Evolutionary conservation across 2,797 vertebrate species (phyloP), one percentile per base, ranked within the genome.

Genomic region (Lacerta agilis): DNA sequence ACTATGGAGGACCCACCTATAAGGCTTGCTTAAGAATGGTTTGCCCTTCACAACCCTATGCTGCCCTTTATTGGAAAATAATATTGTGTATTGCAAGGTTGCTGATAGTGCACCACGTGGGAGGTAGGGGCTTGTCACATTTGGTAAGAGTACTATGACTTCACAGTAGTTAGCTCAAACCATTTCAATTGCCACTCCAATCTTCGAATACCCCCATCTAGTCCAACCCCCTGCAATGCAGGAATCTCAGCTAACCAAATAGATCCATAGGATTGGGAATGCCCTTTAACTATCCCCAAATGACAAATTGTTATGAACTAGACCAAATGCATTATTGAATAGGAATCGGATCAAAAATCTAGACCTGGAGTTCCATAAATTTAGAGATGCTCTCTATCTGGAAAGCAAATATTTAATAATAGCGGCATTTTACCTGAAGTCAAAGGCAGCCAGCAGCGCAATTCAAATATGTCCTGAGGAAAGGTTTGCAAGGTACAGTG

Each of bases 351-450:
- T 87, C 55, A 27, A 2, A 5, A 8, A n/a, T 82, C 58, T 41
- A 61, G 25, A 2, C 71, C 29, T 33, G 71, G 49, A 10, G 2
- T 55, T 64, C 18, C 67, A 78, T 49, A 66, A 88, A 76, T 2
- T 29, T 29, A 17, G 67, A 36, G 75, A n/a, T 41, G 64, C 27
- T 55, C 55, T 23, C 79, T 41, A 38, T 15, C 64, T 83, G 43
- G 80, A 69, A 45, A 3, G 87, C 27, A 86, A 94, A 89, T n/a
- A 77, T 7, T 9, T 10, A 78, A 58, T 1, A 13, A 20, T 58
- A 27, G 89, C 23, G 66, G 23, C 64, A 89, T 79, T 55, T 81
- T 61, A 17, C 36, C n/a, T 29, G 79, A 87, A 90, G 73, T 83
- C 33, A 83, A 90, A 66, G 76, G 66, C 55, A 87, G 1, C 84